A percentile compares a stretch with the other conserved stretches of the same genome.
These are phyloP conservation scores for Drosophila fulvimacula DNA, from an alignment of 2,888 invertebrate species.

Conservation along the genomic window DNA sequence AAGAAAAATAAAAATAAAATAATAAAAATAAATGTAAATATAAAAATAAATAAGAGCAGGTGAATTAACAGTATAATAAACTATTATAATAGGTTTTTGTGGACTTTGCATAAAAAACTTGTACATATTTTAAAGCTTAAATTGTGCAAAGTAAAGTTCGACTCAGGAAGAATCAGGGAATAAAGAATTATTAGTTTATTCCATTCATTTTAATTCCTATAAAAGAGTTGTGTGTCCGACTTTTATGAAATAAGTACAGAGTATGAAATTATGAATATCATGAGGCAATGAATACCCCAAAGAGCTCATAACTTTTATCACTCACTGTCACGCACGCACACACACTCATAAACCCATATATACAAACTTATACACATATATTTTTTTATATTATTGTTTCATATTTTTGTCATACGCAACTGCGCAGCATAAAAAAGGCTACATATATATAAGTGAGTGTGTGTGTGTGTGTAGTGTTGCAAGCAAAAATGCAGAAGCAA, in stretches of 20 bases:
- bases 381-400: conserved; percentile 17
- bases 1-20: neutral
- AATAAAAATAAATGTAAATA: neutral
- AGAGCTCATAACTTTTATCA: conserved; percentile 72
- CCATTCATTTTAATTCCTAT: neutral
- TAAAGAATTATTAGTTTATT: neutral
- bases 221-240: neutral
- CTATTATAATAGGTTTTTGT: neutral
- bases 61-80: neutral
- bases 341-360: neutral
- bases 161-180: no score
- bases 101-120: neutral
- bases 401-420: conserved; percentile 37
- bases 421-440: neutral
- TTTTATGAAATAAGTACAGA: conserved; percentile 1
- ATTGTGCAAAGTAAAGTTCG: neutral
- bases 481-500: conserved; percentile 28
- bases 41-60: neutral
- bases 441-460: neutral
- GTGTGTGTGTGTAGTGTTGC: neutral
- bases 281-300: conserved; percentile 33
- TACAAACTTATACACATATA: neutral
- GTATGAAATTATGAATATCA: conserved; percentile 3
- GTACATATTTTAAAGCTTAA: neutral
- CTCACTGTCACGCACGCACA: conserved; percentile 61